Evolutionary conservation across 2,888 invertebrate species (phyloP).

Genomic region (Dryocosmus kuriphilus): DNA sequence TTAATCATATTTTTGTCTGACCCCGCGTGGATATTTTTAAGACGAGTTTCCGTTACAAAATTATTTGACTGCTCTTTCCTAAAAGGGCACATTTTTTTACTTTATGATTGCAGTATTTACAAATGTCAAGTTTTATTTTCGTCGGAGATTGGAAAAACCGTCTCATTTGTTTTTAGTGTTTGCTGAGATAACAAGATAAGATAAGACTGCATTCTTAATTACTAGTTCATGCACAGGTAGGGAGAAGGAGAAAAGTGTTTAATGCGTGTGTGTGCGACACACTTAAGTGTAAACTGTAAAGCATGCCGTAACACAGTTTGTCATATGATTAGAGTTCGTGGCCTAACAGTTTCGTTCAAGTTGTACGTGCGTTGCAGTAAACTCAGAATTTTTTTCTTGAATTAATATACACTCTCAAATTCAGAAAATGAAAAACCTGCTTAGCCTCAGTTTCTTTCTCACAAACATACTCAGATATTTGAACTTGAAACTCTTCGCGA

Average conservation of each 20-base stretch:
- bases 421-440: background rate
- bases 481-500: slow-evolving; percentile 22
- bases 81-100: background rate
- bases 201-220: background rate
- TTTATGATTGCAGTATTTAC: background rate
- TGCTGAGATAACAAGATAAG: slow-evolving; percentile 3
- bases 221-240: background rate
- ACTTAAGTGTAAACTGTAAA: background rate
- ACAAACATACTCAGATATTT: slow-evolving; percentile 11
- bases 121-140: background rate
- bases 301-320: slow-evolving; percentile 4
- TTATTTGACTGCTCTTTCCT: background rate
- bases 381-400: background rate
- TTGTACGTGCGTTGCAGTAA: background rate
- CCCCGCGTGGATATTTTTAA: no score
- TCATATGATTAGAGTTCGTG: slow-evolving; percentile 3
- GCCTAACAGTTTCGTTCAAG: background rate
- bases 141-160: background rate
- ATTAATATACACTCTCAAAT: background rate
- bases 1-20: no score
- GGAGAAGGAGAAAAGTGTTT: background rate
- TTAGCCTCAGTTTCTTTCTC: background rate
- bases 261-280: background rate
- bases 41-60: no score
- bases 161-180: background rate